A percentile compares a stretch with the other conserved stretches of the same genome.
phyloP scores from a whole-genome alignment of 2,888 invertebrate genomes.

The Halictus ligatus region DNA sequence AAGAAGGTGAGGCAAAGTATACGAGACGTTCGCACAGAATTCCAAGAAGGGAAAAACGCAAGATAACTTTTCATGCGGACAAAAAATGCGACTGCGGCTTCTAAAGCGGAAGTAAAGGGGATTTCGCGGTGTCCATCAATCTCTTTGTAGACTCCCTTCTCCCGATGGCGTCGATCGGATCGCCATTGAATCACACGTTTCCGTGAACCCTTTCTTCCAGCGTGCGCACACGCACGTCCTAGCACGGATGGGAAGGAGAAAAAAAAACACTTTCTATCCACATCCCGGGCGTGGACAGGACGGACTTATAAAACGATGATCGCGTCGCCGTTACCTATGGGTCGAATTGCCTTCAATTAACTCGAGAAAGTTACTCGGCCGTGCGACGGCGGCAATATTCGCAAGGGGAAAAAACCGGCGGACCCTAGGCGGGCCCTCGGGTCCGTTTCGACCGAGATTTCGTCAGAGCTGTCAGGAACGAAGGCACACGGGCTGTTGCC shows the following conservation, averaged over 20 bases:
- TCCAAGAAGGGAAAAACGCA: not conserved
- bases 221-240: not conserved
- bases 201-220: conserved; percentile 61
- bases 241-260: conserved; percentile 22
- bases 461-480: conserved; percentile 14
- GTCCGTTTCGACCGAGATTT: conserved; percentile 20
- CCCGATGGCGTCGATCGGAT: conserved; percentile 40
- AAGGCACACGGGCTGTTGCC: not conserved
- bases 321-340: conserved; percentile 37
- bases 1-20: conserved; percentile 1
- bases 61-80: not conserved
- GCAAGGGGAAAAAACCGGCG: conserved; percentile 9
- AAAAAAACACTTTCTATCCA: conserved; percentile 61
- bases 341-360: conserved; percentile 68
- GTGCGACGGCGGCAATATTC: conserved; percentile 4
- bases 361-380: conserved; percentile 65
- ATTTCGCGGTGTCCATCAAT: conserved; percentile 61
- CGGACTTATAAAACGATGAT: conserved; percentile 65
- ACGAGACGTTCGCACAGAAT: not conserved
- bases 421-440: not conserved
- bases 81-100: conserved; percentile 38
- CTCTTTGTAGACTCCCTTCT: conserved; percentile 57
- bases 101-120: conserved; percentile 57
- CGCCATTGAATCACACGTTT: conserved; percentile 52
- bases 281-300: conserved; percentile 68